Percentiles rank a stretch among this genome's conserved stretches.
Conservation (phyloP, 2,888 invertebrate genomes). For the Drosophila sordidapex region DNA sequence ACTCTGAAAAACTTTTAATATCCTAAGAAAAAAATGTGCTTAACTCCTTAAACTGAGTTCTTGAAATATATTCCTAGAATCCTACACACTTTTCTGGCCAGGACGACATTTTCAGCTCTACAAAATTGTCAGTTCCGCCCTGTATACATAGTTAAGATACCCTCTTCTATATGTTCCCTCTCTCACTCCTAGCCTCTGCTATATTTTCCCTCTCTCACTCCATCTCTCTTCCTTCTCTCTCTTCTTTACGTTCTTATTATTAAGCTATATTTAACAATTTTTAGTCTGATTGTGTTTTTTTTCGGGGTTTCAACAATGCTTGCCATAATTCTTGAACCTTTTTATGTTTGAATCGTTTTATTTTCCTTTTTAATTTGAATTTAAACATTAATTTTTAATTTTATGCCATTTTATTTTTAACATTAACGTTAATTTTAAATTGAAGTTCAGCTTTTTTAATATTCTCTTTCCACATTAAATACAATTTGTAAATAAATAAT, state of each 20-base stretch:
- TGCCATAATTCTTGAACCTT: not conserved
- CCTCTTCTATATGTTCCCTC: too few species aligned
- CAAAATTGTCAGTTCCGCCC: too few species aligned
- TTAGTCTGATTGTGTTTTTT: too few species aligned
- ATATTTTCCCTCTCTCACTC: too few species aligned
- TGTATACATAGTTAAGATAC: too few species aligned
- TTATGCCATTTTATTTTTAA: not conserved
- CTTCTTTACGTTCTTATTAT: too few species aligned
- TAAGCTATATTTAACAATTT: too few species aligned
- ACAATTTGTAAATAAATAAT: not conserved
- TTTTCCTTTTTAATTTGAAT: too few species aligned
- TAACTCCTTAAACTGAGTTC: not conserved
- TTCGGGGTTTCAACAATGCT: not conserved
- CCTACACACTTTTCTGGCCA: rapidly evolving
- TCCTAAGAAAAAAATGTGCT: not conserved
- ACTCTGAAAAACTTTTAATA: not conserved
- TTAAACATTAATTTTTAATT: not conserved
- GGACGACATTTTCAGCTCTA: rapidly evolving
- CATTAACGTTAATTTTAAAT: not conserved
- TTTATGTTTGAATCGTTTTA: too few species aligned
- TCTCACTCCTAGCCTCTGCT: too few species aligned
- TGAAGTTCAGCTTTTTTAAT: not conserved
- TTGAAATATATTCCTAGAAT: too few species aligned
- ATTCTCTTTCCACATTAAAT: not conserved
- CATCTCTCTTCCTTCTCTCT: too few species aligned